Percentiles rank a stretch among this genome's conserved stretches.
phyloP scores from a whole-genome alignment of 2,797 vertebrate species.

The Babyrousa celebensis region DNA sequence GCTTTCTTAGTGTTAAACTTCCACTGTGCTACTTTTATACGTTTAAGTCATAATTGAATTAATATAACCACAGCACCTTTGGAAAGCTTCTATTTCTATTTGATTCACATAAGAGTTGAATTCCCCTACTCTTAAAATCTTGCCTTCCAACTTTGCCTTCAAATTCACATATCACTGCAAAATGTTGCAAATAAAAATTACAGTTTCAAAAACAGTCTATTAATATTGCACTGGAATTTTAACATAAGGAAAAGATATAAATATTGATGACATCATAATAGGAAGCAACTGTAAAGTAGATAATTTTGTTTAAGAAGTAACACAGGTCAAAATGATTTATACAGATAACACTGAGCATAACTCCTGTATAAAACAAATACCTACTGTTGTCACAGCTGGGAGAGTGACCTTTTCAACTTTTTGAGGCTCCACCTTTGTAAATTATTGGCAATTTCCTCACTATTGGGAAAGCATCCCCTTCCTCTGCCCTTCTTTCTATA shows the following conservation, averaged over 20 bases:
- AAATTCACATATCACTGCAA: not conserved
- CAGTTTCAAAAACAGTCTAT: constrained; percentile 56
- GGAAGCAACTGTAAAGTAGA: constrained; percentile 70
- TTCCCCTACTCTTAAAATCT: constrained; percentile 11
- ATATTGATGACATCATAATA: constrained; percentile 58
- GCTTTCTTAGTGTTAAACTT: not conserved
- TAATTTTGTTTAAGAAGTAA: constrained; percentile 68
- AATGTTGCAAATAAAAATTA: not conserved
- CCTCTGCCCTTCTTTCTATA: not conserved
- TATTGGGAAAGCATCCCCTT: constrained; percentile 25
- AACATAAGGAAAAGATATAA: constrained; percentile 68
- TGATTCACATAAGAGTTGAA: constrained; percentile 10
- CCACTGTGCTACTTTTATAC: not conserved
- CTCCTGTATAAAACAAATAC: constrained; percentile 66
- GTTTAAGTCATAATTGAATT: constrained; percentile 18
- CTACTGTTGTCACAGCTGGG: constrained; percentile 62
- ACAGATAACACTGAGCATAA: constrained; percentile 24
- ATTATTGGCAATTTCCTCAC: constrained; percentile 69
- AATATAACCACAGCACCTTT: not conserved
- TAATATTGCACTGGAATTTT: constrained; percentile 57
- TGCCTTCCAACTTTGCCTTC: not conserved
- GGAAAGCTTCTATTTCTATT: constrained; percentile 26
- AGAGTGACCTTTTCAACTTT: constrained; percentile 71
- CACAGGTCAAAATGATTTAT: constrained; percentile 75
- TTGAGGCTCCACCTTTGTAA: constrained; percentile 5